Evolutionary conservation across 1,140 invertebrate species (phyloP), one percentile per base, ranked within the genome.

Genomic region (Zophobas morio): DNA sequence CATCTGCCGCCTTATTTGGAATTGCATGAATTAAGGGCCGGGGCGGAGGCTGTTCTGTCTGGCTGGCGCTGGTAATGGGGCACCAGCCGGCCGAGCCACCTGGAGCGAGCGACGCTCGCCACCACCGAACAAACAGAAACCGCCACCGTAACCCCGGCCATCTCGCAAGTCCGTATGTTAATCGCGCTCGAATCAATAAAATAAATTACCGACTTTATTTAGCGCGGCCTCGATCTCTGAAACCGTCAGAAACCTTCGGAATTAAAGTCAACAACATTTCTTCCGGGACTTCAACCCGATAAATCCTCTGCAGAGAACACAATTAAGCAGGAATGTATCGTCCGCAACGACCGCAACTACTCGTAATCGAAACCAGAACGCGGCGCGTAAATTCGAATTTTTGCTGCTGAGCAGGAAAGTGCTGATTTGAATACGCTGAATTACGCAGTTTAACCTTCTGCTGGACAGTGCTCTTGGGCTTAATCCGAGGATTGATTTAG

Each of bases 261-360:
- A 37, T 42, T 20, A 40, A 46, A 66, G 60, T 66, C 60, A 66
- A 66, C 60, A 66, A 66, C 60, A 66, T 66, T 66, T 66, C 60
- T 66, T 66, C 60, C 60, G 60, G 60, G 60, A 66, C 60, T 66
- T 66, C 60, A 66, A 66, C 60, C 60, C 42, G 42, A 66, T 66
- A 66, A 66, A 66, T 66, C 60, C 60, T 66, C 60, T 32, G 33
- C 60, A 33, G 37, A 66, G 60, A 66, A 66, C 60, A 66, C 60
- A 66, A 66, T 66, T 66, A 66, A 66, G 60, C 42, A 40, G 60
- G 60, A 66, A 66, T 66, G 60, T 66, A 66, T 66, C 60, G 60
- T 66, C 60, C 60, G 60, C 60, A 66, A 66, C 60, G 60, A 33
- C 60, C 39, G 49, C 60, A 66, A 66, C 60, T 42, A 40, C 39